These are phyloP conservation scores for Erythrocercus mccallii DNA, from an alignment of 2,113 vertebrate genomes.

Conservation along the genomic window DNA sequence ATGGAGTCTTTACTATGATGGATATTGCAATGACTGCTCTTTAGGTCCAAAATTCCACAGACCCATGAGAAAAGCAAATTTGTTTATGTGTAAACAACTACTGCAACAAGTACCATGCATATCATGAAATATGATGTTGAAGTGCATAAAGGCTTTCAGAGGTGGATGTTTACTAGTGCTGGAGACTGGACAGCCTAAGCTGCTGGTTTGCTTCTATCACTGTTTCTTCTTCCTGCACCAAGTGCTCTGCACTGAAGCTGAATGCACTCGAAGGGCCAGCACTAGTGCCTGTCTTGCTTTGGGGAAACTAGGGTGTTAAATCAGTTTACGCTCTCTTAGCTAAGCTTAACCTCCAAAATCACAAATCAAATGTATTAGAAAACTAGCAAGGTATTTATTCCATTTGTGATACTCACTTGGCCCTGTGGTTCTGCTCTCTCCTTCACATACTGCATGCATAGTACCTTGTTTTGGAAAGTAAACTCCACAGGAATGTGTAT, in stretches of 20 bases:
- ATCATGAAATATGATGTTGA: neutral
- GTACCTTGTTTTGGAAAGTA: neutral
- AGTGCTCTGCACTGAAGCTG: neutral
- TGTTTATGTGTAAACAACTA: neutral
- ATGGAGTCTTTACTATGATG: accelerated
- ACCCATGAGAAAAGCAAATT: neutral
- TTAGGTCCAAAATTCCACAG: neutral
- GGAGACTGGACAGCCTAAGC: neutral
- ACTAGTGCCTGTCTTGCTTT: neutral
- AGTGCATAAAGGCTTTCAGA: neutral
- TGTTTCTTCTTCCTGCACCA: neutral
- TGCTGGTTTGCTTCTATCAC: neutral
- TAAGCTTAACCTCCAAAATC: neutral
- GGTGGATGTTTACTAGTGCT: neutral
- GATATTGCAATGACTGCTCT: neutral
- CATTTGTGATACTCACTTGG: neutral
- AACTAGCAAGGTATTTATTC: neutral
- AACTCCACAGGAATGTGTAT: neutral
- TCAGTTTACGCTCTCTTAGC: neutral
- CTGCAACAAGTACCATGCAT: neutral
- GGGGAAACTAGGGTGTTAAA: neutral
- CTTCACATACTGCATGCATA: neutral
- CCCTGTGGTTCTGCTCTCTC: neutral
- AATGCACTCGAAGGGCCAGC: neutral
- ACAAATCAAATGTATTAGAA: neutral